Base-by-base conservation (phyloP, 1,140 invertebrate species). In the Drosophila bocki region DNA sequence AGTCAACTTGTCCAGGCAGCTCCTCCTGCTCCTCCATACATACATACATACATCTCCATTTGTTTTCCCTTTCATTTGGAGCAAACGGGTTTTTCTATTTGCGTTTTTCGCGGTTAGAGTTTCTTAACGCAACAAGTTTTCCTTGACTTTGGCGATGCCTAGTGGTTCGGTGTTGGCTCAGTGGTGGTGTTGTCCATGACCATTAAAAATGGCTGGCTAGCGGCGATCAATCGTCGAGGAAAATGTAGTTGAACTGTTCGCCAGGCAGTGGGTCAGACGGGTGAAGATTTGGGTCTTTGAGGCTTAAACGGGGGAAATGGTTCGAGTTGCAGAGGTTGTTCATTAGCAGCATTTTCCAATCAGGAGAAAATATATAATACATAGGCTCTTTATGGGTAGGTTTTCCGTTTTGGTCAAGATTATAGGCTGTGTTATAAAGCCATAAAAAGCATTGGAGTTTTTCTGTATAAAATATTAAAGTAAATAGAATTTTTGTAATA, bases 221-320 rank as follows among this genome's bases (percentile, higher is more conserved):
- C 26, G 41, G 57, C 75, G 19, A 37, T 59, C 39, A 44, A 54
- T 26, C 22, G 53, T 35, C 32, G 45, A 42, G 48, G 29, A 33
- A 78, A 71, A 60, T 51, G 17, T 29, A 57, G 58, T 59, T 87
- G 58, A 84, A 84, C 76, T 78, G 68, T 65, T 41, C 32, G 41
- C 58, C 41, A 51, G 63, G 63, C 81, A 88, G 78, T 88, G 85
- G 84, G 84, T 90, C 85, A 88, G 53, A 72, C 45, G 68, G 70
- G 70, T 74, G 68, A 59, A 74, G 70, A 74, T 72, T 47, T 72
- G 68, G 45, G 67, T 71, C 54, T 72, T 44, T 26, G 32, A 45
- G 39, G 67, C 67, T 56, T 26, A 44, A 42, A 56, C 39, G 13
- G 13, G 44, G 41, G 19, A 70, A 71, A 41, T 47, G 37, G 19